A percentile compares a stretch with the other conserved stretches of the same genome.
Evolutionary conservation across 2,888 invertebrate genomes (phyloP).

Genomic region (Leptinotarsa juncta): DNA sequence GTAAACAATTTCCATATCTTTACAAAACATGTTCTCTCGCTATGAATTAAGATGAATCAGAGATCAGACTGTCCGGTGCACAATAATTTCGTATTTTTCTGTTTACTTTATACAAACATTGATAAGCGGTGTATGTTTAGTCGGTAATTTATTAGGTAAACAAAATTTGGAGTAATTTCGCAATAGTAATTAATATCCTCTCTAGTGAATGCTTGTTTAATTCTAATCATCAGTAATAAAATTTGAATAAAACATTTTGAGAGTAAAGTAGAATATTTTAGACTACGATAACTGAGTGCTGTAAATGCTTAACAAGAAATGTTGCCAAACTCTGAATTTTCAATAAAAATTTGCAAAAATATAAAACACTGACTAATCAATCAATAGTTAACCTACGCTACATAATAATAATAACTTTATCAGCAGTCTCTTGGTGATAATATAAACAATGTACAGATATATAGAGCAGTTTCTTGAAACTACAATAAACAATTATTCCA

Average conservation of each 20-base stretch:
- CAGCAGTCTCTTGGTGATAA: too few species aligned
- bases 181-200: not conserved
- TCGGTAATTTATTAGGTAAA: not conserved
- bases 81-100: constrained; percentile 5
- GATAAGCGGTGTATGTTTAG: not conserved
- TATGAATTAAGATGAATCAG: constrained; percentile 1
- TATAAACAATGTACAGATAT: too few species aligned
- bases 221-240: not conserved
- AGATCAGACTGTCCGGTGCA: constrained; percentile 4
- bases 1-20: not conserved
- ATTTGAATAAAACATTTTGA: too few species aligned
- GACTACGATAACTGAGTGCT: not conserved
- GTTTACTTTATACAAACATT: not conserved
- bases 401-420: too few species aligned
- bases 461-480: too few species aligned
- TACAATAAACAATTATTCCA: too few species aligned
- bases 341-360: too few species aligned
- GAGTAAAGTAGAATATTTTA: too few species aligned
- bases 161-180: not conserved
- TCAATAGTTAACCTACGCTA: too few species aligned
- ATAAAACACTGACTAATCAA: too few species aligned
- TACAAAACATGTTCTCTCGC: not conserved
- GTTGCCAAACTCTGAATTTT: too few species aligned
- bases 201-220: not conserved
- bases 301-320: too few species aligned